Evolutionary conservation across 30 jellyfish, hydroid and myxozoan genomes (phyloP), one percentile per base, ranked within the genome.

Genomic region (Chrysaora quinquecirrha): DNA sequence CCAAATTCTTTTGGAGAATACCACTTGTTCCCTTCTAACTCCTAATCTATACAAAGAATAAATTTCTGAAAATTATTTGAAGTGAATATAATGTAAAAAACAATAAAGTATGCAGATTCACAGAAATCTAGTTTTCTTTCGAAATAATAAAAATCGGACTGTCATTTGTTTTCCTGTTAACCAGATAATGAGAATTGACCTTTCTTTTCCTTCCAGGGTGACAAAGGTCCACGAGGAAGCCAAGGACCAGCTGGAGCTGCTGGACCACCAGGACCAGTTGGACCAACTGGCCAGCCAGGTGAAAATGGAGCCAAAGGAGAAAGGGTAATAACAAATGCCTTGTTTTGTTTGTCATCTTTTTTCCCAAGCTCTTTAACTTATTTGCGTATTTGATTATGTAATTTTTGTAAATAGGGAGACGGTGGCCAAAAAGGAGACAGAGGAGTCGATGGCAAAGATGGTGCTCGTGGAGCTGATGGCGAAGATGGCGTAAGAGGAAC

Each of bases 251-350:
- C 90, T 50, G 99, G 99, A 64, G 80, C 95, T 12, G 92, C 93
- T 7, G 99, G 99, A 29, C 38, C 73, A 16, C 90, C 96, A 9
- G 99, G 99, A 19, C 95, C 72, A 12, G 96, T 97, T 38, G 99
- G 98, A 43, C 69, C 89, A 20, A 64, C 79, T 56, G 96, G 96
- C 28, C 66, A 47, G 25, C 82, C 71, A 50, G 91, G 96, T 30
- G 7, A 4, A 18, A 82, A 67, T 56, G 92, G 92, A 50, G 70
- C 97, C 10, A 88, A 72, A 30, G 87, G 97, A 88, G 94, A 88
- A 28, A 88, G 85, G 88, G 87, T 85, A 23, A 27, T 25, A 10
- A 21, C 6, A 28, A 34, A n/a, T 4, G 34, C 33, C 9, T 4
- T n/a, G 6, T 25, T 60, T 21, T 9, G 10, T n/a, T 4, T n/a